A percentile compares a stretch with the other conserved stretches of the same genome.
phyloP scores from a whole-genome alignment of 2,888 invertebrate genomes.

The Stegana nigrithorax region DNA sequence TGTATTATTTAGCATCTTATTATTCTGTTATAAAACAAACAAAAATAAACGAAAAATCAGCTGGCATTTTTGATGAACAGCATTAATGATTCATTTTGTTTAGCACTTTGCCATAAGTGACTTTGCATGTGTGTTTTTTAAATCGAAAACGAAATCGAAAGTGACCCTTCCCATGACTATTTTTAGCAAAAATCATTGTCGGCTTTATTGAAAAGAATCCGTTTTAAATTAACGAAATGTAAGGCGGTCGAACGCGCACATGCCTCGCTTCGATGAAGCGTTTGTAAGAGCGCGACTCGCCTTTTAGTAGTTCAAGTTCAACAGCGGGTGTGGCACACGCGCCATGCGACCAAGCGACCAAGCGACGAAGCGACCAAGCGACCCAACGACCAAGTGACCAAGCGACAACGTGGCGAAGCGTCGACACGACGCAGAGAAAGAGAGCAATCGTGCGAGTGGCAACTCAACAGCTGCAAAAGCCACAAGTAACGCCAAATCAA shows the following conservation, averaged over 20 bases:
- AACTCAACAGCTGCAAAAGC: too few relatives aligned
- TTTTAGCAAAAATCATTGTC: constrained; percentile 5
- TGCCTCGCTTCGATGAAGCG: background rate
- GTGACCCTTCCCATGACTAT: constrained; percentile 17
- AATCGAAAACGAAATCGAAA: too few relatives aligned
- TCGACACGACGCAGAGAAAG: too few relatives aligned
- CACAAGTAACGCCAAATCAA: background rate
- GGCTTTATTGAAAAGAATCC: constrained; percentile 21
- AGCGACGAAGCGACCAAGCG: background rate
- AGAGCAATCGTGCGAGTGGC: too few relatives aligned
- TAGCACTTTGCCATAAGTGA: background rate
- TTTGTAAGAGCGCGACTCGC: background rate
- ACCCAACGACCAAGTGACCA: background rate
- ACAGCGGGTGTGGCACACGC: constrained; percentile 18
- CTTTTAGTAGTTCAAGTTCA: constrained; percentile 27
- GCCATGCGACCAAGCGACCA: too few relatives aligned
- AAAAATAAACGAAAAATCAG: too few relatives aligned
- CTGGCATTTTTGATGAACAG: too few relatives aligned
- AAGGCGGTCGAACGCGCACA: background rate
- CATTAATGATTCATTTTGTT: constrained; percentile 3
- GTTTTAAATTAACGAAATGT: background rate
- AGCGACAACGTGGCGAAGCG: too few relatives aligned
- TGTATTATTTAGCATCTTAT: too few relatives aligned
- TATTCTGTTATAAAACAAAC: too few relatives aligned
- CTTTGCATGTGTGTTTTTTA: too few relatives aligned